Base-by-base conservation (phyloP, 2,888 invertebrate genomes). In the Pecten maximus region DNA sequence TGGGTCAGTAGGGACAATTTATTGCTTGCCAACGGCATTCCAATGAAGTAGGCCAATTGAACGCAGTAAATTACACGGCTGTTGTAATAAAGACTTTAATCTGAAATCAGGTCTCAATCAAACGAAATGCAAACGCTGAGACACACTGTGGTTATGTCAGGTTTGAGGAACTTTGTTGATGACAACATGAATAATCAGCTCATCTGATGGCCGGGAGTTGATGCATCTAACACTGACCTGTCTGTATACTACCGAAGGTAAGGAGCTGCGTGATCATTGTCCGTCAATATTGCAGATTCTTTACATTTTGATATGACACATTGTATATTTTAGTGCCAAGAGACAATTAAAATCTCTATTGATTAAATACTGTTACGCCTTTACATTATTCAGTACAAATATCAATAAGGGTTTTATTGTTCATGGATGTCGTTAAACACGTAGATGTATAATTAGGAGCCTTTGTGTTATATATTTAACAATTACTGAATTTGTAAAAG, bases 31-130 rank as follows among this genome's bases (percentile, higher is more conserved):
- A 74, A 35, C 28, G 74, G 74, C 74, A 74, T 74, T 74, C 35
- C 74, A 74, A 35, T 23, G 23, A 74, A 74, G 74, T 74, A 35
- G 74, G 74, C 35, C 74, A 74, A 74, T 28, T 35, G 74, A 74
- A 74, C 10, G 35, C 74, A 35, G 28, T 74, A 74, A 74, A 74
- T 74, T 74, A 74, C 15, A 74, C 35, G 74, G 74, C 74, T 74
- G 28, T 28, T 74, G 74, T 35, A 74, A 6, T 35, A 12, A 35
- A 6, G 74, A 2, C 74, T 74, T 74, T 74, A 74, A 74, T 74
- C 74, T 74, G 74, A 74, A 74, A 74, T 74, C 74, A 35, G 74
- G 74, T 74, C 74, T 74, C 74, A 74, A 74, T 74, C 74, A 74
- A 35, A 35, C 19, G 35, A 35, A 10, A 74, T 74, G 74, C 35